These are phyloP conservation scores for Odocoileus virginianus DNA, from an alignment of 2,113 vertebrate species.

Conservation along the genomic window DNA sequence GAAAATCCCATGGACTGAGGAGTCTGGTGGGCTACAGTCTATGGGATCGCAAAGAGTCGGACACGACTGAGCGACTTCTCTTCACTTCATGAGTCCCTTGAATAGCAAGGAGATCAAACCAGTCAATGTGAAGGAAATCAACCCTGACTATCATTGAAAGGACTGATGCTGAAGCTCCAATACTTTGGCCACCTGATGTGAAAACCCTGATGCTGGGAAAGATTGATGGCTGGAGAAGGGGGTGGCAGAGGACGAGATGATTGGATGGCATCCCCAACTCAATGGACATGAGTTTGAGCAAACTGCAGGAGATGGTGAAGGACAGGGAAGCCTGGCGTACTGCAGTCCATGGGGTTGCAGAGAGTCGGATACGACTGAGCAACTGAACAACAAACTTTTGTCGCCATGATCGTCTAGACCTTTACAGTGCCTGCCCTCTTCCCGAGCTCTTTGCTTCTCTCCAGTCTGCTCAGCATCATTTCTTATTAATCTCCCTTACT, in stretches of 20 bases:
- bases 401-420: not conserved
- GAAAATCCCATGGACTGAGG: not conserved
- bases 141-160: not conserved
- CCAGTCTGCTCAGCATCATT: not conserved
- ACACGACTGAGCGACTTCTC: no score
- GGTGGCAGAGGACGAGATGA: not conserved
- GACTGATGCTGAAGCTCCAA: not conserved
- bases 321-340: not conserved
- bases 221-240: not conserved
- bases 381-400: not conserved
- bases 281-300: not conserved
- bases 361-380: not conserved
- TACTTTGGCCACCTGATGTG: not conserved
- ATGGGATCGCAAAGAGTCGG: no score
- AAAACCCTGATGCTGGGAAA: not conserved
- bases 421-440: not conserved
- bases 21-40: no score
- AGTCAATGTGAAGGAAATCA: not conserved
- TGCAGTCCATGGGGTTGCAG: not conserved
- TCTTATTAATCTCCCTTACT: not conserved
- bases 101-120: not conserved
- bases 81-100: not conserved
- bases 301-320: not conserved
- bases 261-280: not conserved
- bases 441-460: not conserved